These are phyloP conservation scores for Drosophila aldrichi DNA, from an alignment of 2,888 invertebrate species.

Conservation along the genomic window DNA sequence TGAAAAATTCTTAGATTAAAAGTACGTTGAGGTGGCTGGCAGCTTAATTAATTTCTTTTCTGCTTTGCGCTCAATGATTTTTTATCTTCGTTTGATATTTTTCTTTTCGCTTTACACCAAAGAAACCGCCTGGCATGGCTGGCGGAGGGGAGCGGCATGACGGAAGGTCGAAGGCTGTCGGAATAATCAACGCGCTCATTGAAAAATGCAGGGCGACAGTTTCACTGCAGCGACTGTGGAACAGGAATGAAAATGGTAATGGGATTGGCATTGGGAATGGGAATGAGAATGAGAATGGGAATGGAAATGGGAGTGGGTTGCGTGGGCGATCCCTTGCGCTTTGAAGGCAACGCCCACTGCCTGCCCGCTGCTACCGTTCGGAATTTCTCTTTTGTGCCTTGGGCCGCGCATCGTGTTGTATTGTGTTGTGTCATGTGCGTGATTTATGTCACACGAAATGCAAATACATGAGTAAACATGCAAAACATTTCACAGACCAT, in stretches of 20 bases:
- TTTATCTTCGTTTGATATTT: slow-evolving; percentile 9
- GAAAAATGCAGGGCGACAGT: slow-evolving; percentile 75
- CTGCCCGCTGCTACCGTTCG: slow-evolving; percentile 10
- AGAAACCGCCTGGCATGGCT: background rate
- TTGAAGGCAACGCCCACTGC: slow-evolving; percentile 30
- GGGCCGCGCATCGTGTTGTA: slow-evolving; percentile 50
- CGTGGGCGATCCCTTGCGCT: slow-evolving; percentile 43
- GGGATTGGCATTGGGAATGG: background rate
- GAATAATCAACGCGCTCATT: slow-evolving; percentile 74
- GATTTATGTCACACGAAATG: slow-evolving; percentile 79
- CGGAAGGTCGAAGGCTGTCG: slow-evolving; percentile 28
- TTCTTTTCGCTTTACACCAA: slow-evolving; percentile 5
- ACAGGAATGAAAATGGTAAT: slow-evolving; percentile 13
- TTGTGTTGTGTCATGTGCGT: slow-evolving; percentile 67
- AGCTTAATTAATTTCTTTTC: slow-evolving; percentile 63
- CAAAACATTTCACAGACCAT: slow-evolving; percentile 65
- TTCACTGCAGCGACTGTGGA: slow-evolving; percentile 46
- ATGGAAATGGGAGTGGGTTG: slow-evolving; percentile 15
- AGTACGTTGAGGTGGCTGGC: slow-evolving; percentile 14
- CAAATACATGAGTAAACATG: slow-evolving; percentile 79
- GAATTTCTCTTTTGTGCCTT: slow-evolving; percentile 66
- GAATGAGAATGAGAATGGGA: background rate
- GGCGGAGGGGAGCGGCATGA: background rate
- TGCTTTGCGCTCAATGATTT: slow-evolving; percentile 35
- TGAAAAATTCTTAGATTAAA: slow-evolving; percentile 28